Evolutionary conservation across 2,797 vertebrate species (phyloP).

Genomic region (Alca torda): DNA sequence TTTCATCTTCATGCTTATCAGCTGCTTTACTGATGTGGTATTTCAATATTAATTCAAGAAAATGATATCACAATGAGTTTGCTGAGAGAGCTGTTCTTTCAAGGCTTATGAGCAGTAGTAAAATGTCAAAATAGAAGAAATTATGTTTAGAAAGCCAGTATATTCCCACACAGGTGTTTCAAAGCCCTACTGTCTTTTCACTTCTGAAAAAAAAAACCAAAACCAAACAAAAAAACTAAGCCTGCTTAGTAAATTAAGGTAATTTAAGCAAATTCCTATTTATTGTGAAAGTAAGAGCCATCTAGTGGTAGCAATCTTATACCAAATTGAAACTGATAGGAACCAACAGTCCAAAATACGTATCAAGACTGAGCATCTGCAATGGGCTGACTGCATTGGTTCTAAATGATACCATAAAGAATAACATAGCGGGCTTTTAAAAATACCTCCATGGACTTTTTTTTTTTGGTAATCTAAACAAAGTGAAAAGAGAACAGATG

Average conservation of each 20-base stretch:
- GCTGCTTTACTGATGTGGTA: neutral
- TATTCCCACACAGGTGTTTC: neutral
- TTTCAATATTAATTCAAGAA: neutral
- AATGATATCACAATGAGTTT: neutral
- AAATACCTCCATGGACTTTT: neutral
- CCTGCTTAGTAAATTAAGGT: neutral
- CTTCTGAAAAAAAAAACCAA: neutral
- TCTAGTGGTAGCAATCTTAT: conserved; percentile 41
- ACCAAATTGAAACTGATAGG: neutral
- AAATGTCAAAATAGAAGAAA: neutral
- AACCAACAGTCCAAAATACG: rapidly evolving
- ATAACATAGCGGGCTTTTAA: rapidly evolving
- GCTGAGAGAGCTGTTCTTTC: neutral
- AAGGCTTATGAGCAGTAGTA: neutral
- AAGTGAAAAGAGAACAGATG: neutral
- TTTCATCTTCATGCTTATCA: neutral
- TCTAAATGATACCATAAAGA: neutral
- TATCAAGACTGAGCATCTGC: neutral
- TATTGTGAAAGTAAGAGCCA: conserved; percentile 58
- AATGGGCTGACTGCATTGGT: neutral
- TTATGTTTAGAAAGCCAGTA: neutral
- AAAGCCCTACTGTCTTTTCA: neutral
- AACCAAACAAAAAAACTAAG: neutral
- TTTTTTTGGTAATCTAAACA: neutral
- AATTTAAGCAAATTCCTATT: neutral